Evolutionary conservation across 2,113 vertebrate genomes (phyloP).

Genomic region (Rhea pennata): DNA sequence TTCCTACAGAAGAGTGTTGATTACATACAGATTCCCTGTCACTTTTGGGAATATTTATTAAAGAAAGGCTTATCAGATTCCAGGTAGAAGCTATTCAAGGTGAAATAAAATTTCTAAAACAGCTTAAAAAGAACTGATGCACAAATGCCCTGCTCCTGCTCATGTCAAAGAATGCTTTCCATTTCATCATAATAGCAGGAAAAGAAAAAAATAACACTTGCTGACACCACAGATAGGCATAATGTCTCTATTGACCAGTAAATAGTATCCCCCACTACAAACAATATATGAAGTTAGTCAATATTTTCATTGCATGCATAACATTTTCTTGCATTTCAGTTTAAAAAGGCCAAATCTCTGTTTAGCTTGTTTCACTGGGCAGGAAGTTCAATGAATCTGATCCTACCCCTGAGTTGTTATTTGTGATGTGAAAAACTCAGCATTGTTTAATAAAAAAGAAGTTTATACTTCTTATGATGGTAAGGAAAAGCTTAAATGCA

Average conservation of each 20-base stretch:
- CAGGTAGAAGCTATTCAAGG: neutral
- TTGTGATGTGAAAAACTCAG: neutral
- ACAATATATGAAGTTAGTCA: neutral
- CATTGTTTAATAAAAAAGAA: accelerated
- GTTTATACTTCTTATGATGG: neutral
- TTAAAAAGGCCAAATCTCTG: neutral
- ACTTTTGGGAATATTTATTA: neutral
- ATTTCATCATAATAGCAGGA: neutral
- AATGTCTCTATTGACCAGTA: neutral
- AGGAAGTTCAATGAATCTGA: neutral
- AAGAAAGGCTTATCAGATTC: neutral
- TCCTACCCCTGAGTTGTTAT: neutral
- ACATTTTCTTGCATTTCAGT: neutral
- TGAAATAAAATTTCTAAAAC: neutral
- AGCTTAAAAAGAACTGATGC: neutral
- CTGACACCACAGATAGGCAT: neutral
- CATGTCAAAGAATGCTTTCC: neutral
- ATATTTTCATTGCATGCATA: neutral
- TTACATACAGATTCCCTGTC: neutral
- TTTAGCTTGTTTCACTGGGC: neutral
- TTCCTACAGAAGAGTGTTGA: neutral
- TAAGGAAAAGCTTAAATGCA: neutral
- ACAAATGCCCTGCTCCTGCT: neutral
- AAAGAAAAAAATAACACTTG: neutral
- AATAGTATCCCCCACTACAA: neutral